Conservation (phyloP, 2,888 invertebrate genomes). For the Noctua comes region DNA sequence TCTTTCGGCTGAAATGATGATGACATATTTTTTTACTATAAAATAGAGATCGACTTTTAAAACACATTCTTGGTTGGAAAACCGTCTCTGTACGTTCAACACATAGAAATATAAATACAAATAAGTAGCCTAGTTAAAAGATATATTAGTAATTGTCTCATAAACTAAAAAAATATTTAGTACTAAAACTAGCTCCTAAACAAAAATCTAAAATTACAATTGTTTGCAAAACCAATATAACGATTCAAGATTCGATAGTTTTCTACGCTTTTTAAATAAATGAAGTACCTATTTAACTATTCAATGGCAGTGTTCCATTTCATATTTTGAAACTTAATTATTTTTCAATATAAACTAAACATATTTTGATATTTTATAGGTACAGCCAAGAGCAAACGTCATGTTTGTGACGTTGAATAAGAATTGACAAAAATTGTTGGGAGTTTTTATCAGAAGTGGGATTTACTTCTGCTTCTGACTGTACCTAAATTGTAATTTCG, state of each 20-base stretch:
- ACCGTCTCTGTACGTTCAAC: slow-evolving; percentile 49
- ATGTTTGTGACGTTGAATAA: slow-evolving; percentile 20
- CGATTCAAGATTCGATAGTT: slow-evolving; percentile 29
- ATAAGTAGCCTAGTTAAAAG: slow-evolving; percentile 51
- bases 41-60: slow-evolving; percentile 52
- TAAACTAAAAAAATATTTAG: slow-evolving; percentile 32
- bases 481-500: too few relatives aligned
- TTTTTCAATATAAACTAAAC: slow-evolving; percentile 32
- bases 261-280: slow-evolving; percentile 64
- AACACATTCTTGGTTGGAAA: slow-evolving; percentile 55
- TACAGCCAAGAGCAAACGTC: slow-evolving; percentile 43
- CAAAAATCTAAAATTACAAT: slow-evolving; percentile 39
- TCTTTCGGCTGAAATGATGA: too few relatives aligned
- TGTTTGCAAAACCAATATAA: slow-evolving; percentile 41
- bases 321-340: slow-evolving; percentile 47
- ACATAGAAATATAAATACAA: slow-evolving; percentile 60
- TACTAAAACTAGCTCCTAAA: slow-evolving; percentile 39
- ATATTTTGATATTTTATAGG: slow-evolving; percentile 20
- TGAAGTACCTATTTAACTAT: slow-evolving; percentile 65
- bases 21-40: slow-evolving; percentile 42
- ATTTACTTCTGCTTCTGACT: slow-evolving; percentile 28
- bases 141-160: slow-evolving; percentile 60
- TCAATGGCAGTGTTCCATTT: slow-evolving; percentile 76
- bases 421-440: slow-evolving; percentile 35
- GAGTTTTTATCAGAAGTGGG: background rate